These are phyloP conservation scores for Hippocampus zosterae DNA, from an alignment of 2,113 vertebrate species.

Conservation along the genomic window DNA sequence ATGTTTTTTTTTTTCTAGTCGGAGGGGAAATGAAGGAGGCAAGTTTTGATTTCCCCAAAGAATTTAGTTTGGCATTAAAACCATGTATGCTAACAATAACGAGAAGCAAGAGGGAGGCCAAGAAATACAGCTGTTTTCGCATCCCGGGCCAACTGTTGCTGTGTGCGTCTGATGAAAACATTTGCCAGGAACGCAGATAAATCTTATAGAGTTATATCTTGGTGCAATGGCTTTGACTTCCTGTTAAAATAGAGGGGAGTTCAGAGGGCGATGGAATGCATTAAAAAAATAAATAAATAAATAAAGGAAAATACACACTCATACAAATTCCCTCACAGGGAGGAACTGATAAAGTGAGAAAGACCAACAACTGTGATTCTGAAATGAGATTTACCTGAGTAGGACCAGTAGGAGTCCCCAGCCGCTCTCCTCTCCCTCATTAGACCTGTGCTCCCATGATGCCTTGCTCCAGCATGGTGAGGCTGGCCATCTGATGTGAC, in stretches of 20 bases:
- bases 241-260: background rate
- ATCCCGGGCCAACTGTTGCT: conserved; percentile 1
- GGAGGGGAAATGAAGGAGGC: conserved; percentile 3
- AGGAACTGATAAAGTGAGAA: background rate
- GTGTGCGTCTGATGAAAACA: conserved; percentile 5
- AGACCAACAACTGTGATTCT: conserved; percentile 1
- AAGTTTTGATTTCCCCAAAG: conserved; percentile 19
- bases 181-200: background rate
- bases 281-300: too few relatives aligned
- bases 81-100: conserved; percentile 27
- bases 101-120: conserved; percentile 16
- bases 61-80: conserved; percentile 33
- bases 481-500: conserved; percentile 80
- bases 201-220: background rate
- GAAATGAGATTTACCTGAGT: conserved; percentile 80
- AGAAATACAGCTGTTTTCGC: conserved; percentile 16
- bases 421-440: conserved; percentile 85
- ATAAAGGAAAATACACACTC: background rate
- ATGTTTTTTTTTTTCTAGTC: background rate
- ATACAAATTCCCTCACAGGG: background rate
- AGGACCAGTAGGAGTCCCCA: conserved; percentile 92
- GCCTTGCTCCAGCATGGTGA: conserved; percentile 70
- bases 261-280: background rate
- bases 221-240: conserved; percentile 2
- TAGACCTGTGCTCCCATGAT: conserved; percentile 75